phyloP scores from a whole-genome alignment of 2,797 vertebrate species.

The Decapterus maruadsi region DNA sequence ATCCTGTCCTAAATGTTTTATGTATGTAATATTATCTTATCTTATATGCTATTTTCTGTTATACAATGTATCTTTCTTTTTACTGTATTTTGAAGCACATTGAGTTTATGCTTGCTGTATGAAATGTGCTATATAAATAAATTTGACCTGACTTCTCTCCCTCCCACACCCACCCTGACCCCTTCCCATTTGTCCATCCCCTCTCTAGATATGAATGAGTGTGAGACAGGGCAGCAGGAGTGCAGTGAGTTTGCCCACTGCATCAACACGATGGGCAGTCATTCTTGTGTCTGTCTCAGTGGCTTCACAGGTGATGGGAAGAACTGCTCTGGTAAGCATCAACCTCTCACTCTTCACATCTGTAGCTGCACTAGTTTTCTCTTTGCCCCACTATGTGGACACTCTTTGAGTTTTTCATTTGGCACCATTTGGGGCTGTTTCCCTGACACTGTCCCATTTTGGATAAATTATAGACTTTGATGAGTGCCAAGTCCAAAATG shows the following conservation, averaged over 20 bases:
- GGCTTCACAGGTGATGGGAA: constrained; percentile 88
- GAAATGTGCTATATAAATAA: no score
- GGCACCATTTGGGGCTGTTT: constrained; percentile 74
- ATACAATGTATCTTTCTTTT: no score
- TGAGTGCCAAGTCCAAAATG: constrained; percentile 89
- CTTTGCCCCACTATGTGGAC: constrained; percentile 47
- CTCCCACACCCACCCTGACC: background rate
- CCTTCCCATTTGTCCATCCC: background rate
- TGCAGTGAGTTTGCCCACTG: constrained; percentile 86
- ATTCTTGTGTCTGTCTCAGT: constrained; percentile 84
- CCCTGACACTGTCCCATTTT: constrained; percentile 89
- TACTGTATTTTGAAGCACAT: no score
- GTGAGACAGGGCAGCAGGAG: constrained; percentile 70
- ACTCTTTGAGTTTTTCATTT: constrained; percentile 67
- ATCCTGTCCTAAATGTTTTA: no score
- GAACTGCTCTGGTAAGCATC: constrained; percentile 86
- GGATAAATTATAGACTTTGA: constrained; percentile 92
- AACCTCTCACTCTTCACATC: background rate
- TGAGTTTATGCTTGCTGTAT: no score
- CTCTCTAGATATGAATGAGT: constrained; percentile 87
- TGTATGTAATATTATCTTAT: no score
- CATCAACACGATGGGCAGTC: constrained; percentile 83
- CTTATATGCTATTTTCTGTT: no score
- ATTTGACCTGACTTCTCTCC: background rate
- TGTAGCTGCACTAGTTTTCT: background rate